These are phyloP conservation scores for Epizoanthus illoricatus DNA, from an alignment of 92 coral and sea anemone species.

Conservation along the genomic window DNA sequence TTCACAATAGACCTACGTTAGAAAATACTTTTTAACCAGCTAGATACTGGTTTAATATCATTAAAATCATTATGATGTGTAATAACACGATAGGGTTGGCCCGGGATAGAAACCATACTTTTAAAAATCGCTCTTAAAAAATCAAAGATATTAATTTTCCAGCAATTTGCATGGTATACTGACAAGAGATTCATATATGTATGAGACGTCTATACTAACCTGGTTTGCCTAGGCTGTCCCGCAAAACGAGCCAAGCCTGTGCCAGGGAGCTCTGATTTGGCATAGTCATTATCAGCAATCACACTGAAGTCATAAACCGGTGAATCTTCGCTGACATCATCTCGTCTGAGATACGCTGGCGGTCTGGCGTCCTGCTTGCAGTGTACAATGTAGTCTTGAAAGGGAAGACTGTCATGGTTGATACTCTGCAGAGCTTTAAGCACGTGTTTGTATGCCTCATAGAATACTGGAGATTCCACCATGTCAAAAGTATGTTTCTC, in stretches of 20 bases:
- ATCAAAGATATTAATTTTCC: no score
- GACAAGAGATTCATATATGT: not conserved
- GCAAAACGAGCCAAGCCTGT: not conserved
- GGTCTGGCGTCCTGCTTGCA: slow-evolving; percentile 55
- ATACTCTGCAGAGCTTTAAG: slow-evolving; percentile 67
- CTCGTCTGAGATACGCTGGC: slow-evolving; percentile 50
- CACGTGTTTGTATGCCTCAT: slow-evolving; percentile 82
- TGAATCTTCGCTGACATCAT: not conserved
- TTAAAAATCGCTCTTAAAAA: no score
- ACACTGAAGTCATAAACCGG: slow-evolving; percentile 36
- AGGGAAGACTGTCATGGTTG: slow-evolving; percentile 60
- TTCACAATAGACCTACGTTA: no score
- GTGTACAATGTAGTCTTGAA: slow-evolving; percentile 75
- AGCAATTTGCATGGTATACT: no score
- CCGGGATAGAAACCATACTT: no score
- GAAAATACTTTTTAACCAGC: no score
- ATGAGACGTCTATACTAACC: not conserved
- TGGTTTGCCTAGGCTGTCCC: not conserved
- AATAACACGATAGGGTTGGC: no score
- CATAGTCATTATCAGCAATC: not conserved
- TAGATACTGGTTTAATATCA: no score
- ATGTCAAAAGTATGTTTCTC: slow-evolving; percentile 58
- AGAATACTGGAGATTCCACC: slow-evolving; percentile 85
- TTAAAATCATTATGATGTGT: no score
- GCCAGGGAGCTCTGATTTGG: not conserved